Evolutionary conservation across 1,140 invertebrate species (phyloP).

Genomic region (Caenorhabditis latens): DNA sequence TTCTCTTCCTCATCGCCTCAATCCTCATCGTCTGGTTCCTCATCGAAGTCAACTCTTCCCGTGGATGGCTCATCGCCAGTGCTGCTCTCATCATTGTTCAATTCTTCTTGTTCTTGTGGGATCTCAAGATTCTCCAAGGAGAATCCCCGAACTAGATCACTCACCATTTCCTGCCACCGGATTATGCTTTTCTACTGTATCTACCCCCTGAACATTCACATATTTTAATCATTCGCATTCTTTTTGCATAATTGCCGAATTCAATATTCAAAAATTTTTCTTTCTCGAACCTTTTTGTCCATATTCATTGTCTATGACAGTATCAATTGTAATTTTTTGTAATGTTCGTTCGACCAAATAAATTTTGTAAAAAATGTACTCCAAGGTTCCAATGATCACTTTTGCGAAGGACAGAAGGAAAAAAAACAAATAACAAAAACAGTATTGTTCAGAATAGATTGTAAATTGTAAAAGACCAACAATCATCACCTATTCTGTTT

Average conservation of each 20-base stretch:
- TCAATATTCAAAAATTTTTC: background rate
- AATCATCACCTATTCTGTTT: background rate
- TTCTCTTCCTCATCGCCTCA: constrained; percentile 75
- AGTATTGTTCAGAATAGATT: constrained; percentile 1
- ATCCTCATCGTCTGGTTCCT: constrained; percentile 72
- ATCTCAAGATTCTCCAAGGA: constrained; percentile 70
- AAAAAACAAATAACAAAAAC: constrained; percentile 6
- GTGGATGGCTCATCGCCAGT: constrained; percentile 68
- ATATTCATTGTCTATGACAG: background rate
- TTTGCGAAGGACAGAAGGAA: background rate
- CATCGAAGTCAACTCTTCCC: constrained; percentile 68
- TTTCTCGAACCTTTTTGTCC: background rate
- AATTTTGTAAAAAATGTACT: constrained; percentile 11
- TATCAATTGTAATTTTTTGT: background rate
- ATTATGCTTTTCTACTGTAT: constrained; percentile 15
- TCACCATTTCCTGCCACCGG: constrained; percentile 25
- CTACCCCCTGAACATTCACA: background rate
- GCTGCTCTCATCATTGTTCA: constrained; percentile 65
- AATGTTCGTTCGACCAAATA: constrained; percentile 7
- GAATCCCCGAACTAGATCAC: constrained; percentile 67
- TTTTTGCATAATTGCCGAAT: constrained; percentile 20
- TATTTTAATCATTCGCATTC: constrained; percentile 14
- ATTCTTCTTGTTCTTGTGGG: constrained; percentile 70
- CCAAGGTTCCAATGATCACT: background rate
- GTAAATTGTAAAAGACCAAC: background rate